Evolutionary conservation across 1,140 invertebrate genomes (phyloP), one percentile per base, ranked within the genome.

Genomic region (Akabosia matsudoensis): DNA sequence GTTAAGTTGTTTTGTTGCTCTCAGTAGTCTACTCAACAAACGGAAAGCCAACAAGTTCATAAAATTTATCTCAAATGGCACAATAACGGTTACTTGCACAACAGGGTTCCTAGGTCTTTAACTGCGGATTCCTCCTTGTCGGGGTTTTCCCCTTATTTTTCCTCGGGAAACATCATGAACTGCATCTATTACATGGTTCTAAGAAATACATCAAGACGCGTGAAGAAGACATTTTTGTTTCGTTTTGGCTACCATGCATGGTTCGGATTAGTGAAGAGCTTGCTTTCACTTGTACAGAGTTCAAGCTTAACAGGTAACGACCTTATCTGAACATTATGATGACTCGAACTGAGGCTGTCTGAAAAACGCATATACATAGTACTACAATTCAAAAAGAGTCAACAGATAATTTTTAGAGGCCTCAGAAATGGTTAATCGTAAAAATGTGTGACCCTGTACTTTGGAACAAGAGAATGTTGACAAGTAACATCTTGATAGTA

Each of bases 1-100:
- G 61, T 67, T 67, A 67, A 67, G 61, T 67, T 67, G 61, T 67
- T 67, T 67, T 67, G 61, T 67, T 67, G 61, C 61, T 67, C 61
- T 67, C 61, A 13, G 61, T 67, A 67, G 61, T 67, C 61, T 67
- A 67, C 61, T 67, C 61, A 67, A 61, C n/a, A n/a, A 67, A 67
- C 28, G 61, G 61, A 2, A 67, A 67, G 61, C 61, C 61, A 67
- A 67, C 61, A 67, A 67, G 61, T 67, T 67, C 61, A 67, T 67
- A 67, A 67, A 67, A 67, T 31, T 67, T 67, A 67, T 67, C 61
- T 67, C 61, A 67, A 67, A 67, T 67, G 61, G 61, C 28, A 67
- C 61, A 67, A 67, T 67, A 67, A 67, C 61, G 61, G 61, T 67
- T 67, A 67, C 61, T 67, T 67, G 61, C 28, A 67, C 61, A n/a